A percentile compares a stretch with the other conserved stretches of the same genome.
phyloP scores from a whole-genome alignment of 2,888 invertebrate species.

The Limnephilus lunatus region DNA sequence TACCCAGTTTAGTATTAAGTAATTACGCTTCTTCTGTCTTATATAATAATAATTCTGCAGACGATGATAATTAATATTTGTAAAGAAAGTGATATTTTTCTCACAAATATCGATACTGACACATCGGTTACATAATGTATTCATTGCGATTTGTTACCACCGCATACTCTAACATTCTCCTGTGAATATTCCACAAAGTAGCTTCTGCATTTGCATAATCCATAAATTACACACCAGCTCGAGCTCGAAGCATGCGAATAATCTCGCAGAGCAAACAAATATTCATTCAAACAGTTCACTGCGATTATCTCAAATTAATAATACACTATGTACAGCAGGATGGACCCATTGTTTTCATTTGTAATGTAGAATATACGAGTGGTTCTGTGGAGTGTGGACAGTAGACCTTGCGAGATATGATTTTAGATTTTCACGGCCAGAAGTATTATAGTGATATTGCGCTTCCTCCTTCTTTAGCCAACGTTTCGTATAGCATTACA shows the following conservation, averaged over 20 bases:
- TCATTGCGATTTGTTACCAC: background rate
- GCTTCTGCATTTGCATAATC: constrained; percentile 20
- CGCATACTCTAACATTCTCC: background rate
- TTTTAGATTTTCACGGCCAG: no score
- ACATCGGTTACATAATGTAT: constrained; percentile 3
- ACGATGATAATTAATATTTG: background rate
- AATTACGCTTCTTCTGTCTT: no score
- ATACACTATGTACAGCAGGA: background rate
- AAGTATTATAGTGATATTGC: no score
- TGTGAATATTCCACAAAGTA: background rate
- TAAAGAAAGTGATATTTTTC: background rate
- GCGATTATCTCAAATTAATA: background rate
- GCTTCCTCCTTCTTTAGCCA: no score
- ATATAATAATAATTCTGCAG: no score
- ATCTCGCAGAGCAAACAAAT: background rate
- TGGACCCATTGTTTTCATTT: background rate
- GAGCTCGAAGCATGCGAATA: background rate
- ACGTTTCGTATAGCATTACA: no score
- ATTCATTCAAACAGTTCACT: background rate
- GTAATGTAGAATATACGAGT: no score
- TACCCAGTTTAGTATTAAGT: no score
- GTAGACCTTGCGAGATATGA: no score
- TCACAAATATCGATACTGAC: background rate
- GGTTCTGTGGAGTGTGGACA: no score
- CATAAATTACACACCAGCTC: constrained; percentile 7